These are phyloP conservation scores for Manduca sexta DNA, from an alignment of 1,140 invertebrate species.

Conservation along the genomic window DNA sequence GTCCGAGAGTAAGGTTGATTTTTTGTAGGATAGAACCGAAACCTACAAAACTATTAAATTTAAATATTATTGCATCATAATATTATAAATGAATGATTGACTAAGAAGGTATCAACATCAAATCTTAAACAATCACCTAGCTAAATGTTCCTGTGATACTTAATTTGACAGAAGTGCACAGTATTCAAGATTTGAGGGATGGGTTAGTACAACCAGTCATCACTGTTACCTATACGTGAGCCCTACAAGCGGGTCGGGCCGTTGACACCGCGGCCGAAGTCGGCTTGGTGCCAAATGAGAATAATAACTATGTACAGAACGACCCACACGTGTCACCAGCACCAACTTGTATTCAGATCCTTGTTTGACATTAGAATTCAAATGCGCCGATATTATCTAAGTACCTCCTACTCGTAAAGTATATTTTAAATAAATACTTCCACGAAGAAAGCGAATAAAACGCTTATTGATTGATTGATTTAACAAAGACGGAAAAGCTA, in stretches of 20 bases:
- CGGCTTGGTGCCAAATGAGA: slow-evolving; percentile 46
- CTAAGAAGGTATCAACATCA: no score
- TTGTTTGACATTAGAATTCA: slow-evolving; percentile 40
- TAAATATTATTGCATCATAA: no score
- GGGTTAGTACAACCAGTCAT: no score
- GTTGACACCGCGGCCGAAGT: slow-evolving; percentile 33
- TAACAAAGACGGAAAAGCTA: not conserved
- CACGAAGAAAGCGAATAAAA: slow-evolving; percentile 2
- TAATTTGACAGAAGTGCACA: not conserved
- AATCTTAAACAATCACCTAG: no score
- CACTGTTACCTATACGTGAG: slow-evolving; percentile 11
- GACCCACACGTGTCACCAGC: slow-evolving; percentile 27
- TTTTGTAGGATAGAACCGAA: no score
- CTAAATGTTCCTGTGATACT: no score
- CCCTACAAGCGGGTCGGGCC: slow-evolving; percentile 25
- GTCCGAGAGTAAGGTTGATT: no score
- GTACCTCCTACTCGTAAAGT: slow-evolving; percentile 3
- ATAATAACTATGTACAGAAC: slow-evolving; percentile 52
- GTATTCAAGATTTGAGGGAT: not conserved
- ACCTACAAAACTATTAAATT: no score
- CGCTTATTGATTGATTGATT: slow-evolving; percentile 8
- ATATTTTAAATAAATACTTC: slow-evolving; percentile 5
- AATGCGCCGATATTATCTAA: slow-evolving; percentile 25
- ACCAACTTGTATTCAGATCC: slow-evolving; percentile 42
- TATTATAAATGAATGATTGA: no score